Conservation (phyloP, 2,888 invertebrate species). For the Reticulitermes lucifugus region DNA sequence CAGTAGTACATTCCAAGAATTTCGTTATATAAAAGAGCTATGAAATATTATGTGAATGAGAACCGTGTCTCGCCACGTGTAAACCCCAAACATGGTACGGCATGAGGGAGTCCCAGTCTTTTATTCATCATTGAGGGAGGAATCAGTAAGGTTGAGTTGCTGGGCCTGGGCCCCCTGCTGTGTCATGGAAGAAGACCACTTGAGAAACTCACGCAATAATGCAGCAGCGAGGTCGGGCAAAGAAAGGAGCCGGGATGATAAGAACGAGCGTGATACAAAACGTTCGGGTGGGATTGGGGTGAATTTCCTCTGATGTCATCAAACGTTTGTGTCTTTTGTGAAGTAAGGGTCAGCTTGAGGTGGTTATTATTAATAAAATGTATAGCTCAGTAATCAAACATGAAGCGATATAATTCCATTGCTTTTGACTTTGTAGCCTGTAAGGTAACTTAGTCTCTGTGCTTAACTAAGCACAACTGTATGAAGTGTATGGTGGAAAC, state of each 20-base stretch:
- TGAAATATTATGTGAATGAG: conserved; percentile 26
- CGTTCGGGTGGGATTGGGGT: not conserved
- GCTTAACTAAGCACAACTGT: too few relatives aligned
- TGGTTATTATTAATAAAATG: conserved; percentile 15
- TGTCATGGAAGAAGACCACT: conserved; percentile 35
- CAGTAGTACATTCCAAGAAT: not conserved
- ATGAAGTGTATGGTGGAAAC: too few relatives aligned
- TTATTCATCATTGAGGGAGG: conserved; percentile 14
- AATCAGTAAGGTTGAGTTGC: not conserved
- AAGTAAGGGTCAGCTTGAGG: not conserved
- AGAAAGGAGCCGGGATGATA: not conserved
- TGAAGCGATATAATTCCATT: not conserved
- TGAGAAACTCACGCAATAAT: conserved; percentile 41
- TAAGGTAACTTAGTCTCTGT: too few relatives aligned
- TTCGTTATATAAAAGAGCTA: not conserved
- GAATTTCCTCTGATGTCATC: conserved; percentile 22
- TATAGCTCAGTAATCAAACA: not conserved
- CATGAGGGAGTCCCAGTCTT: conserved; percentile 33
- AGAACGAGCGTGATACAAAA: conserved; percentile 18
- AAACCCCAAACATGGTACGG: not conserved
- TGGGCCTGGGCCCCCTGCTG: not conserved
- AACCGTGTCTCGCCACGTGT: conserved; percentile 24
- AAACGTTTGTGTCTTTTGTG: conserved; percentile 1
- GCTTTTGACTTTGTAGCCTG: too few relatives aligned
- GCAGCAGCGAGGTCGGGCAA: conserved; percentile 14